Base-by-base conservation (phyloP, 2,888 invertebrate genomes). In the Nebria salina region DNA sequence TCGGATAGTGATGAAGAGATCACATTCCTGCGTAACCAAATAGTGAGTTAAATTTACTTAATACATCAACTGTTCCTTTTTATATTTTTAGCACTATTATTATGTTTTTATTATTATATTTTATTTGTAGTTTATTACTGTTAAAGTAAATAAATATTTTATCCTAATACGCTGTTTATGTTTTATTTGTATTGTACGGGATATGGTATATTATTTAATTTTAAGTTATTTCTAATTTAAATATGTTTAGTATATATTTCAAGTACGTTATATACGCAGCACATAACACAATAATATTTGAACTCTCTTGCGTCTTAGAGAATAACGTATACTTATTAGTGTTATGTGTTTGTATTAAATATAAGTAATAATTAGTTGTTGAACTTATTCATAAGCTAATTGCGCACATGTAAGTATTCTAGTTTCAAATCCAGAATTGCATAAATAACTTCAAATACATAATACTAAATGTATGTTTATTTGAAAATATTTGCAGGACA, bases 1-100 rank as follows among this genome's bases (percentile, higher is more conserved):
- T 87, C 88, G 72, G 91, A 91, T 82, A 89, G 89, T 76, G 92
- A 92, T 84, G 91, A 91, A 85, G 91, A 91, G 86, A 88, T 91
- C 76, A 85, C 90, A 26, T 91, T 90, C 85, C 88, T 91, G 81
- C 89, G 90, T 85, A 90, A 90, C 83, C 90, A 91, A 90, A 89
- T 91, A 86, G 92, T 92, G 90, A 92, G 92, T 92, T 90, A 87
- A 83, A 13, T 75, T 78, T 72, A 64, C 26, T 78, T 70, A 20
- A 25, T n/a, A 42, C 26, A 43, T 65, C 75, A 68, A 70, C 54
- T 68, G 9, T 75, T 15, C 65, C 25, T 75, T 75, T 70, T 66
- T 80, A 75, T 65, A 20, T 34, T 34, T 54, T 74, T 75, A 75
- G 73, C 15, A 73, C 73, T 2, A 15, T 11, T n/a, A 73, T 70